Conservation (phyloP, 2,797 vertebrate species). For the Benthosema pterotum region DNA sequence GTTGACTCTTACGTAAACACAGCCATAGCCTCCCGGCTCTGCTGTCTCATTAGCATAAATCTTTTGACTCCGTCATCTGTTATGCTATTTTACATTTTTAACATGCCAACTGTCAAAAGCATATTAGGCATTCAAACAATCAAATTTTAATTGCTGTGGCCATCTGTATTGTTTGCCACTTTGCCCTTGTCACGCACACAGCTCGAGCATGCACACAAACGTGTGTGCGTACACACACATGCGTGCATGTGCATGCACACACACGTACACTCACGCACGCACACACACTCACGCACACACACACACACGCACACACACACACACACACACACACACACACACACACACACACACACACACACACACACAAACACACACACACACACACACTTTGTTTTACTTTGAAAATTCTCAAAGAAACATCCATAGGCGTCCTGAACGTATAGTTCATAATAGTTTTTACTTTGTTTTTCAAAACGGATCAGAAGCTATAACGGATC, state of each 20-base stretch:
- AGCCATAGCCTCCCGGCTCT: conserved; percentile 4
- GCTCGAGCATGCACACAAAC: too few species aligned
- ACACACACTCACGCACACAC: too few species aligned
- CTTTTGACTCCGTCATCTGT: conserved; percentile 58
- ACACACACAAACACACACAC: neutral
- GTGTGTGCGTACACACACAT: too few species aligned
- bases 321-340: neutral
- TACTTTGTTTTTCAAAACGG: too few species aligned
- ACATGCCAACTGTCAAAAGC: conserved; percentile 61
- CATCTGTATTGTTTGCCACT: conserved; percentile 53
- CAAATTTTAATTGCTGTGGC: conserved; percentile 41
- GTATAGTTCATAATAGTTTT: too few species aligned
- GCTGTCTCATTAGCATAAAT: conserved; percentile 45
- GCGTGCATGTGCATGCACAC: too few species aligned
- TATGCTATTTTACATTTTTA: conserved; percentile 36
- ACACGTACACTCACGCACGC: too few species aligned
- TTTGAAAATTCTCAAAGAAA: neutral
- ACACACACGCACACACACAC: too few species aligned
- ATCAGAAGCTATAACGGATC: neutral
- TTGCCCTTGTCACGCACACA: neutral
- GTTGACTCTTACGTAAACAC: conserved; percentile 37
- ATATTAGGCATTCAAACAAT: conserved; percentile 52
- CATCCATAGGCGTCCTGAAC: too few species aligned
- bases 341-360: too few species aligned
- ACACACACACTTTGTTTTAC: neutral